Evolutionary conservation across 2,113 vertebrate genomes (phyloP), one percentile per base, ranked within the genome.

Genomic region (Aegypius monachus): DNA sequence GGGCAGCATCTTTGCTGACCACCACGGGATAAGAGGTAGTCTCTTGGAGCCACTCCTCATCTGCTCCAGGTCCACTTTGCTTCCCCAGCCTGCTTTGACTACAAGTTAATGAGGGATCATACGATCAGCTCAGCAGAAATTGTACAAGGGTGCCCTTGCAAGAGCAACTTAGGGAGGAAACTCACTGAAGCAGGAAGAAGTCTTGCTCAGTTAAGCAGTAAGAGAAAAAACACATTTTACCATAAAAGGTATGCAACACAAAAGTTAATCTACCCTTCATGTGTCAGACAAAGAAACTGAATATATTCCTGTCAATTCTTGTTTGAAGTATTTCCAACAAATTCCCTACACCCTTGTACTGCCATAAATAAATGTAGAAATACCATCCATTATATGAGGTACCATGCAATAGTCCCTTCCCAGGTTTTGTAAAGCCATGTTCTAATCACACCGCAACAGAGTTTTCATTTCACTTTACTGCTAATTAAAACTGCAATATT

Each of bases 281-380:
- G 77, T 95, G 94, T 86, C 92, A 92, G 87, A 72, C 65, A 80
- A 74, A 92, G 79, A 91, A 91, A 87, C 38, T 14, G 80, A 94
- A 81, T 83, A 81, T 81, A 61, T 83, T 90, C 77, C 85, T 95
- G 85, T 94, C 96, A 89, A 91, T 95, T 92, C 88, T 88, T 83
- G 34, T 88, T 93, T 95, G 92, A 95, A 90, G 95, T 81, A 47
- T 94, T 91, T 94, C 68, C 75, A 90, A 47, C 58, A 91, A 93
- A 80, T 70, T 77, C 78, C 59, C 66, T 47, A 16, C 81, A 50
- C 40, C 50, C 93, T 81, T 87, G 70, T 85, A 86, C 29, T 80
- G 74, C 66, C 78, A 86, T 74, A 90, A 91, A 87, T 89, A 59
- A 78, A 43, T 17, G 50, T 19, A 81, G 59, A 81, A 93, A 68